These are phyloP conservation scores for Catharus ustulatus DNA, from an alignment of 2,797 vertebrate genomes.

Conservation along the genomic window DNA sequence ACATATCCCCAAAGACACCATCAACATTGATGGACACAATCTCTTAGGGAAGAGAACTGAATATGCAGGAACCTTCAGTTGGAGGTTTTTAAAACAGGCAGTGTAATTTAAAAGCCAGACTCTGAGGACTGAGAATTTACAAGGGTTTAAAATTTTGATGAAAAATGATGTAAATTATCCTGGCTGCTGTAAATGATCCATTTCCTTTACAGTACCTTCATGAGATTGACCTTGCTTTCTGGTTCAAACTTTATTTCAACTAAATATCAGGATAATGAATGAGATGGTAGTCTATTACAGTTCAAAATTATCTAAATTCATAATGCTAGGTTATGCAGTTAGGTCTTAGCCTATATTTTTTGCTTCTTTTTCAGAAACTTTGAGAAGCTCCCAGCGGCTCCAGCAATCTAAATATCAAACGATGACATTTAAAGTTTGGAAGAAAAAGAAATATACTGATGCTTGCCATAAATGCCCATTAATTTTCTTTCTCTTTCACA, in stretches of 20 bases:
- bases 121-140: not conserved
- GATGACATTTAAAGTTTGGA: not conserved
- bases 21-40: not conserved
- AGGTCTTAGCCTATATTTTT: not conserved
- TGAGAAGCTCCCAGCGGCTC: not conserved
- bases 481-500: not conserved
- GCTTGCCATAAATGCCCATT: not conserved
- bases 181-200: not conserved
- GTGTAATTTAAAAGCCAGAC: not conserved
- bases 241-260: not conserved
- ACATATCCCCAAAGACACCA: rapidly evolving
- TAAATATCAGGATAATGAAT: not conserved
- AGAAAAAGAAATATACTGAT: slow-evolving; percentile 3
- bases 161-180: not conserved
- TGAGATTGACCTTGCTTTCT: not conserved
- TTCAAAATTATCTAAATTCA: not conserved
- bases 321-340: not conserved
- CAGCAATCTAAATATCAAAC: slow-evolving; percentile 13
- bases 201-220: not conserved
- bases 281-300: not conserved
- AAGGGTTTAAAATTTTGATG: not conserved
- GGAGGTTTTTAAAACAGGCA: not conserved
- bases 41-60: not conserved
- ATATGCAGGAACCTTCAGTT: not conserved
- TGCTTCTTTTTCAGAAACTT: slow-evolving; percentile 6